phyloP scores from a whole-genome alignment of 2,888 invertebrate species.

The Machimus atricapillus region DNA sequence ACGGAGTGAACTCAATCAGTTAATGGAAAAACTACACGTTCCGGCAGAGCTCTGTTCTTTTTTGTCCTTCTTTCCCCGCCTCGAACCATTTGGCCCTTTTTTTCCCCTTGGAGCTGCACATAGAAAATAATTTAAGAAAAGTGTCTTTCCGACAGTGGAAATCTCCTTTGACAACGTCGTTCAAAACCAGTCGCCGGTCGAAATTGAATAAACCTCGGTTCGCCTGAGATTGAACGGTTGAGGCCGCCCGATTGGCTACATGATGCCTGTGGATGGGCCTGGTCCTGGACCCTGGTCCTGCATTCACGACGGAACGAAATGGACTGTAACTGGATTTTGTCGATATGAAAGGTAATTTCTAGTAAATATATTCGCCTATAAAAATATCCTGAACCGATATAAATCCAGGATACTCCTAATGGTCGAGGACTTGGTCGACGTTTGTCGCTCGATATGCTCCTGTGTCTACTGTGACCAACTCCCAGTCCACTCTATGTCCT shows the following conservation, averaged over 20 bases:
- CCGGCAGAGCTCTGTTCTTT: neutral
- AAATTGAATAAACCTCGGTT: slow-evolving; percentile 37
- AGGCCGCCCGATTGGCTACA: neutral
- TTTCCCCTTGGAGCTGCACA: neutral
- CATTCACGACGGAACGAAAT: neutral
- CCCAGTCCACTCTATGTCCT: neutral
- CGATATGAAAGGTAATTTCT: slow-evolving; percentile 40
- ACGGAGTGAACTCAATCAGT: slow-evolving; percentile 25
- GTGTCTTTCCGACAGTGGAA: slow-evolving; percentile 24
- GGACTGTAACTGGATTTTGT: slow-evolving; percentile 38
- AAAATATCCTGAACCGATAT: slow-evolving; percentile 37
- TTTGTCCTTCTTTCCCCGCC: neutral
- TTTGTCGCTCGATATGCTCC: neutral
- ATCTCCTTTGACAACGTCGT: slow-evolving; percentile 29
- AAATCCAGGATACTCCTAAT: slow-evolving; percentile 32
- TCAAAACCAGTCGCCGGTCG: slow-evolving; percentile 15
- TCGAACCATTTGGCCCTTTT: neutral
- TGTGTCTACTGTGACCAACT: neutral
- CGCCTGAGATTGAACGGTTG: slow-evolving; percentile 34
- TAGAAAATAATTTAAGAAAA: slow-evolving; percentile 19
- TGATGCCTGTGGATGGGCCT: neutral
- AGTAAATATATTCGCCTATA: slow-evolving; percentile 40
- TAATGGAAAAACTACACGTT: slow-evolving; percentile 32
- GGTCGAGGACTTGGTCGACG: neutral
- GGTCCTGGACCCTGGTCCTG: neutral